phyloP scores from a whole-genome alignment of 2,797 vertebrate species.

The Leptodactylus fallax region DNA sequence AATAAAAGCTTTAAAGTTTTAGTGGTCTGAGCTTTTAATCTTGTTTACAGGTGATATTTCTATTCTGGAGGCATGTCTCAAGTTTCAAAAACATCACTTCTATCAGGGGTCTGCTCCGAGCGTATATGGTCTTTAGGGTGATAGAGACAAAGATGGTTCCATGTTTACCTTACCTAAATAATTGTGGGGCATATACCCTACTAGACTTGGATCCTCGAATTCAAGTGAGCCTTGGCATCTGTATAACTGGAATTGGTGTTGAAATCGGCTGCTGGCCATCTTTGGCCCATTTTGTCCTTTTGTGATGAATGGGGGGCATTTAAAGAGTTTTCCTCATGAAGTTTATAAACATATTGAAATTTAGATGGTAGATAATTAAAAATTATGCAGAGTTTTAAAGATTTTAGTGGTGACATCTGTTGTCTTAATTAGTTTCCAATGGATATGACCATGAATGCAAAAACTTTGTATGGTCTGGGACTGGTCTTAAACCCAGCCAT shows the following conservation, averaged over 20 bases:
- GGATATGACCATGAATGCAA: too few species aligned
- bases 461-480: too few species aligned
- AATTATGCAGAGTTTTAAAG: too few species aligned
- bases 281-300: background rate
- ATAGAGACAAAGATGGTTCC: background rate
- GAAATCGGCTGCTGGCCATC: background rate
- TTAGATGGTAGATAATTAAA: too few species aligned
- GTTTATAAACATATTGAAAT: too few species aligned
- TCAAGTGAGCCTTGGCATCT: background rate
- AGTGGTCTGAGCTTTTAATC: slow-evolving; percentile 25
- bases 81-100: slow-evolving; percentile 3
- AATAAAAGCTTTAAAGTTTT: slow-evolving; percentile 44
- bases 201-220: background rate
- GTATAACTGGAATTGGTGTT: background rate
- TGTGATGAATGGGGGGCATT: too few species aligned
- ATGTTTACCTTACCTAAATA: background rate
- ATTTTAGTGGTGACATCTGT: too few species aligned
- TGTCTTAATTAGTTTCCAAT: too few species aligned
- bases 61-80: background rate
- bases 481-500: too few species aligned
- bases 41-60: slow-evolving; percentile 35
- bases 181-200: background rate
- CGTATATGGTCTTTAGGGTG: background rate
- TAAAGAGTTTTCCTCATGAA: too few species aligned
- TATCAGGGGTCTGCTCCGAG: background rate